Evolutionary conservation across 2,113 vertebrate species (phyloP).

Genomic region (Hypomesus transpacificus): DNA sequence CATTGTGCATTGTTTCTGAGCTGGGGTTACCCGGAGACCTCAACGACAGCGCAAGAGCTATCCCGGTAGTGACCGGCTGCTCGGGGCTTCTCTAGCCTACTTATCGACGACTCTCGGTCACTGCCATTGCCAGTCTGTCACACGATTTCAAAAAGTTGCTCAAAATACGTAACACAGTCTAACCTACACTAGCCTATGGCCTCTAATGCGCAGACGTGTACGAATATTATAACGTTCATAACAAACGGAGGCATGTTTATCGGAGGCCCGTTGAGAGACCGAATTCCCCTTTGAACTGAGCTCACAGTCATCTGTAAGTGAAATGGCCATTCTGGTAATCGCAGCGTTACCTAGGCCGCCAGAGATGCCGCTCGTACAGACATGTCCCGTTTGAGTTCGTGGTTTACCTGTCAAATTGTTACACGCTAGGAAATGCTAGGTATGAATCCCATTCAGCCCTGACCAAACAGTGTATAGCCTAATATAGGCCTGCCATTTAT

Average conservation of each 20-base stretch:
- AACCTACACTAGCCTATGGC: neutral
- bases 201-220: too few relatives aligned
- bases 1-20: slow-evolving; percentile 63
- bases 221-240: too few relatives aligned
- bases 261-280: slow-evolving; percentile 49
- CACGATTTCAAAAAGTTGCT: neutral
- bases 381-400: slow-evolving; percentile 68
- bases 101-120: slow-evolving; percentile 43
- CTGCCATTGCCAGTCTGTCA: neutral
- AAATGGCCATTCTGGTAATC: slow-evolving; percentile 52
- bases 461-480: too few relatives aligned
- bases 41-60: slow-evolving; percentile 51
- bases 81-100: slow-evolving; percentile 45
- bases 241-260: slow-evolving; percentile 33
- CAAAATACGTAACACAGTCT: neutral
- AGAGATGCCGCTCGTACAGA: slow-evolving; percentile 41
- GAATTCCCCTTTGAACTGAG: slow-evolving; percentile 46
- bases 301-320: slow-evolving; percentile 47
- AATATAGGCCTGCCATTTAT: neutral
- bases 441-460: too few relatives aligned
- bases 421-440: slow-evolving; percentile 50
- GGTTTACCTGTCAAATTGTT: slow-evolving; percentile 35
- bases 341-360: slow-evolving; percentile 54
- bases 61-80: slow-evolving; percentile 62
- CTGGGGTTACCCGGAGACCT: slow-evolving; percentile 60